Conservation (phyloP, 2,888 invertebrate species). For the Phyllotreta cruciferae region DNA sequence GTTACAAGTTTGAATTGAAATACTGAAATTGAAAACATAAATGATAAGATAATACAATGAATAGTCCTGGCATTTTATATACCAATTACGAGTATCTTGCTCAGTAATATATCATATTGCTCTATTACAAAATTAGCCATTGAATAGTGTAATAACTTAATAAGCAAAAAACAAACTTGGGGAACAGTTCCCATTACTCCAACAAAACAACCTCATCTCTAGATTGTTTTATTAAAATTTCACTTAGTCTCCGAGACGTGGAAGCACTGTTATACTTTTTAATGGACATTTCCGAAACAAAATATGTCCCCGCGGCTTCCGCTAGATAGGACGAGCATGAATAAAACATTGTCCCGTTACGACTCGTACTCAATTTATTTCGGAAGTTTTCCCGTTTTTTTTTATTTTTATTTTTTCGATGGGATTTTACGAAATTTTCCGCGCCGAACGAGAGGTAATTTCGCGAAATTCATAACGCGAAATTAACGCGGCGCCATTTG, state of each 20-base stretch:
- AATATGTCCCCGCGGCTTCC: slow-evolving; percentile 44
- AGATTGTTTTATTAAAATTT: slow-evolving; percentile 48
- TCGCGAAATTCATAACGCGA: not conserved
- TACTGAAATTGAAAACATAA: too few species aligned
- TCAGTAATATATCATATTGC: too few species aligned
- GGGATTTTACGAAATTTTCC: slow-evolving; percentile 28
- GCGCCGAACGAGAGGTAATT: slow-evolving; percentile 3
- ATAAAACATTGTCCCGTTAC: slow-evolving; percentile 40
- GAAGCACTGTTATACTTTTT: slow-evolving; percentile 43
- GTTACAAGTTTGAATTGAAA: too few species aligned
- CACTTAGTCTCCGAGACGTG: slow-evolving; percentile 42
- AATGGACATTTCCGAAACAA: slow-evolving; percentile 46
- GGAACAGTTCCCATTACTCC: slow-evolving; percentile 3
- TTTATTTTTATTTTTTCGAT: slow-evolving; percentile 21
- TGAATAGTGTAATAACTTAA: not conserved
- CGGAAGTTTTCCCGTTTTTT: slow-evolving; percentile 17
- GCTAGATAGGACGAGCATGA: slow-evolving; percentile 38
- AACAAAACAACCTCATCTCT: slow-evolving; percentile 5
- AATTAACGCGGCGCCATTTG: not conserved
- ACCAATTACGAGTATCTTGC: too few species aligned
- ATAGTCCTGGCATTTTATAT: too few species aligned
- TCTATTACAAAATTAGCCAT: not conserved
- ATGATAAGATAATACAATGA: too few species aligned
- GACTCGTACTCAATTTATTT: slow-evolving; percentile 35
- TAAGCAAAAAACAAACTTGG: not conserved